A percentile compares a stretch with the other conserved stretches of the same genome.
Conservation (phyloP, 1,140 invertebrate genomes). For the Sminthurides bifidus region DNA sequence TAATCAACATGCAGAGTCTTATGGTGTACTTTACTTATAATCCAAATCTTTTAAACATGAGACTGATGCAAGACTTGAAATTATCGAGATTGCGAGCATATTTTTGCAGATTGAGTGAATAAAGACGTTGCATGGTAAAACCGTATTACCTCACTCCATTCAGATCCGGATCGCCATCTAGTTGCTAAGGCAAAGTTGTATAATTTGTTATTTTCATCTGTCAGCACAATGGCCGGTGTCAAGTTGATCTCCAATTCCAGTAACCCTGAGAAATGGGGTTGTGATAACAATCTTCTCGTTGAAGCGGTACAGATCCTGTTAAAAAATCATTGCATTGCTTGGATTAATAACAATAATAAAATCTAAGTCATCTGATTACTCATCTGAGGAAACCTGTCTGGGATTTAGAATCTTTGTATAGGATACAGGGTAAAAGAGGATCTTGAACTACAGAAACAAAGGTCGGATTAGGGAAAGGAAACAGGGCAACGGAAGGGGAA, state of each 20-base stretch:
- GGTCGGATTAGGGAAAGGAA: neutral
- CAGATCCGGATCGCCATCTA: conserved; percentile 28
- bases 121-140: no score
- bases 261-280: conserved; percentile 27
- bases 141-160: conserved; percentile 29
- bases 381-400: no score
- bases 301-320: conserved; percentile 27
- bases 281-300: conserved; percentile 31
- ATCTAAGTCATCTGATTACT: no score
- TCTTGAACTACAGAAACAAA: neutral
- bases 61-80: no score
- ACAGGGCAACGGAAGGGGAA: neutral
- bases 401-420: no score
- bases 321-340: no score
- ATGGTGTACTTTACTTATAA: no score
- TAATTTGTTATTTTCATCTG: conserved; percentile 14
- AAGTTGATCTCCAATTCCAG: conserved; percentile 30
- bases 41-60: no score
- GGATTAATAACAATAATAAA: no score
- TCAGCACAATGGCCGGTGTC: conserved; percentile 26
- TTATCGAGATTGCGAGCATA: no score
- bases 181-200: conserved; percentile 27
- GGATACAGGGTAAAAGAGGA: neutral
- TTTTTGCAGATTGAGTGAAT: no score
- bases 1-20: no score